Conservation (phyloP, 2,113 vertebrate genomes). For the Brachirus orientalis region DNA sequence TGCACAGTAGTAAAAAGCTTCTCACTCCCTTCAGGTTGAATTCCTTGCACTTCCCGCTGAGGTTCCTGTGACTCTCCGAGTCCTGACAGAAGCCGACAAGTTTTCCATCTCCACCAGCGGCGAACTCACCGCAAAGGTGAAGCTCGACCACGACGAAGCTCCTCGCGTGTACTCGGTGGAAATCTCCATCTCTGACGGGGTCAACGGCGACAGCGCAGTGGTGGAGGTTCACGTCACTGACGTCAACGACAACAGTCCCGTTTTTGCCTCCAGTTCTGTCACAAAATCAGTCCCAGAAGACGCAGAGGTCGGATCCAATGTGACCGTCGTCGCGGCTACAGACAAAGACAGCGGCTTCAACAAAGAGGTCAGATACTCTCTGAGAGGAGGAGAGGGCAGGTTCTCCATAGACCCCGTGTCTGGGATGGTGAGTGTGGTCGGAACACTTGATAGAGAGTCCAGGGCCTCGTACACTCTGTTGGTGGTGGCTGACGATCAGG, state of each 20-base stretch:
- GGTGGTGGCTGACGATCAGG: conserved; percentile 81
- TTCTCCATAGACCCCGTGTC: conserved; percentile 72
- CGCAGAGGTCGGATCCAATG: background rate
- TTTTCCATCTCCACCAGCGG: conserved; percentile 73
- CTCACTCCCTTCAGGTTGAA: too few relatives aligned
- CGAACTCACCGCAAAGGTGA: conserved; percentile 63
- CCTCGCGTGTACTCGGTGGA: conserved; percentile 68
- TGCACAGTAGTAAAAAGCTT: too few relatives aligned
- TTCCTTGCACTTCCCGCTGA: conserved; percentile 58
- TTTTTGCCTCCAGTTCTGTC: conserved; percentile 55
- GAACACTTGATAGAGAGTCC: conserved; percentile 78
- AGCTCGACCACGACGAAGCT: conserved; percentile 79
- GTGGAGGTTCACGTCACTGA: conserved; percentile 78
- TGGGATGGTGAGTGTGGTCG: conserved; percentile 69
- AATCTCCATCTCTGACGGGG: conserved; percentile 80
- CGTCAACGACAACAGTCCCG: conserved; percentile 82
- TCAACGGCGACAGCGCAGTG: conserved; percentile 45
- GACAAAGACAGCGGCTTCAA: conserved; percentile 81
- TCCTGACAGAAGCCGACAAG: conserved; percentile 61
- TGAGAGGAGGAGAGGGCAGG: conserved; percentile 77
- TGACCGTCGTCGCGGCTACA: conserved; percentile 46
- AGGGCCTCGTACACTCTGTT: conserved; percentile 68
- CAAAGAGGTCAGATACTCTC: conserved; percentile 75
- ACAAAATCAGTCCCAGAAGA: conserved; percentile 59
- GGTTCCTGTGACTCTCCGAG: conserved; percentile 45